A percentile compares a stretch with the other conserved stretches of the same genome.
Evolutionary conservation across 2,797 vertebrate genomes (phyloP).

Genomic region (Sardinella longiceps): DNA sequence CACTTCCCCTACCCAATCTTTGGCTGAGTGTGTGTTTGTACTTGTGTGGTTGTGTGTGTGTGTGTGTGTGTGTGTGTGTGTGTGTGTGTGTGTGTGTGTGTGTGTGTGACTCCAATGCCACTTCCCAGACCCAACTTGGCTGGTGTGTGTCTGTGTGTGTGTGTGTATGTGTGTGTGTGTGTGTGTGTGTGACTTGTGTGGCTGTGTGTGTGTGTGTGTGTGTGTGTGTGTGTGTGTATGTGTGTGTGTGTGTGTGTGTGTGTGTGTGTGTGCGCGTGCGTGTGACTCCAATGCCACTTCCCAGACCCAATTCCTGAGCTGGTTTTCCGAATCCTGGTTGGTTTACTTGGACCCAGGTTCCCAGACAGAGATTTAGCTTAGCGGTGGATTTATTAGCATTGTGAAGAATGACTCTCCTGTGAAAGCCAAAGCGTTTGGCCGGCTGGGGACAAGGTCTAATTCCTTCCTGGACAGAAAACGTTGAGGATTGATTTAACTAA

Average conservation of each 20-base stretch:
- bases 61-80: not conserved
- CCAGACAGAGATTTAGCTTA: not conserved
- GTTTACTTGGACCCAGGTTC: not conserved
- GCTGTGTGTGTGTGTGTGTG: not conserved
- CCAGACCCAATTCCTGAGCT: not conserved
- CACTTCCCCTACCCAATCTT: too few relatives aligned
- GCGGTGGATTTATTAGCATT: not conserved
- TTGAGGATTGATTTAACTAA: constrained; percentile 3
- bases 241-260: not conserved
- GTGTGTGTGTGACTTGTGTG: too few relatives aligned
- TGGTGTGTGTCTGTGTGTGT: not conserved
- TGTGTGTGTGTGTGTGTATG: not conserved
- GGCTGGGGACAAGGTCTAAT: not conserved
- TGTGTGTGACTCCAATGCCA: not conserved
- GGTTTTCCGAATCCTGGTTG: not conserved
- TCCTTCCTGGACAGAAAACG: not conserved
- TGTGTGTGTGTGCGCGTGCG: not conserved
- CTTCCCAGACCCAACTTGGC: not conserved
- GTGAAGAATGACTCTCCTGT: not conserved
- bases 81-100: not conserved
- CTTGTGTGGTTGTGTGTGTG: not conserved
- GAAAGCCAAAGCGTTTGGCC: not conserved
- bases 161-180: not conserved
- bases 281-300: not conserved
- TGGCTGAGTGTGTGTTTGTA: not conserved